Base-by-base conservation (phyloP, 1,140 invertebrate species). In the Monomorium pharaonis region DNA sequence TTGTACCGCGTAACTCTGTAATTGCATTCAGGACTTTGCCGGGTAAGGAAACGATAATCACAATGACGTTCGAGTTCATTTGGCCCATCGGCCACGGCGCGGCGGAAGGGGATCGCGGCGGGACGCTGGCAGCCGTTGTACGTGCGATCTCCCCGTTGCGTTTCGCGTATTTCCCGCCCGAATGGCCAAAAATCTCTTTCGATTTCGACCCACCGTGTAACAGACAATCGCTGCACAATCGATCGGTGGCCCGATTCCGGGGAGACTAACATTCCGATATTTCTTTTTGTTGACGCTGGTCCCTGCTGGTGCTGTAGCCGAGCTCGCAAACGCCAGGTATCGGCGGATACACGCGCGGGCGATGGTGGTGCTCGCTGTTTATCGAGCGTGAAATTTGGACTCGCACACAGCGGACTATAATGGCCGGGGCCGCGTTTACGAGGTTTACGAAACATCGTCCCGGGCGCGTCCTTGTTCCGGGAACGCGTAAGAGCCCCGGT, bases 341-440 rank as follows among this genome's bases (percentile, higher is more conserved):
- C 78, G 51, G 16, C 37, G 54, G 33, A 84, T 54, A 75, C 47
- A 58, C 72, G 54, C 86, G 74, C 56, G 80, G 65, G 33, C 37
- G 58, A 37, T 51, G 51, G 65, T 51, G 51, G 65, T 58, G 63
- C 84, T 75, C 58, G 51, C 24, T 77, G 72, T 83, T 88, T 88
- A 78, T 89, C 70, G 84, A 89, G 84, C 87, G 88, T 89, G 62
- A 89, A 89, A 89, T 89, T 89, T 84, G 56, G 72, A 86, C 72
- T 89, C 27, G n/a, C n/a, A 37, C 37, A 24, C 74, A 60, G 33
- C 37, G 58, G 14, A 21, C 62, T 27, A 47, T 75, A 69, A 89
- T 63, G 74, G 74, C 74, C 63, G 44, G 24, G 33, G 60, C 18
- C 49, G 49, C 74, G 65, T 87, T 85, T 84, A 89, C 74, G 86